Evolutionary conservation across 2,113 vertebrate genomes (phyloP).

Genomic region (Brienomyrus longianalis): DNA sequence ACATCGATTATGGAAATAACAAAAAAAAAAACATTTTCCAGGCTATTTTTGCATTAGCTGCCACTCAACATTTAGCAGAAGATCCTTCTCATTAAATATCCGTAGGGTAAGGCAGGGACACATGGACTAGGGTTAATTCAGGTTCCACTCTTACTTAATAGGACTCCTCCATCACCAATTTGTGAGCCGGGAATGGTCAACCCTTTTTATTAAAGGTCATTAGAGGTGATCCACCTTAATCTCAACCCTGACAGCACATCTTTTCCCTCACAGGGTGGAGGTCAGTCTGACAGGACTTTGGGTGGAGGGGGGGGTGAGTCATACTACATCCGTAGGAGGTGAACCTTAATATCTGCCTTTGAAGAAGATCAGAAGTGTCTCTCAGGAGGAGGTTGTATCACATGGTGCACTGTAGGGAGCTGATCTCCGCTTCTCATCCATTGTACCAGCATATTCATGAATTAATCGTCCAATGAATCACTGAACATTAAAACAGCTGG

Average conservation of each 20-base stretch:
- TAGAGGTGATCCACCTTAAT: neutral
- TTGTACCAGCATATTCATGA: neutral
- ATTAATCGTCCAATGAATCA: neutral
- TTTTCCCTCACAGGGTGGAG: neutral
- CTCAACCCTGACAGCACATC: neutral
- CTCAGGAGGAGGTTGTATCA: neutral
- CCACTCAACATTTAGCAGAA: neutral
- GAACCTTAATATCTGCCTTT: neutral
- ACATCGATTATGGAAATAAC: neutral
- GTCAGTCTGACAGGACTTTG: neutral
- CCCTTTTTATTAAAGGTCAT: neutral
- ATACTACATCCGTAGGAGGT: neutral
- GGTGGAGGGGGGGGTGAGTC: neutral
- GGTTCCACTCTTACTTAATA: neutral
- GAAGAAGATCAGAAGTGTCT: slow-evolving; percentile 8
- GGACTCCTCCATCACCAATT: neutral
- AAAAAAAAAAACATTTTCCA: neutral
- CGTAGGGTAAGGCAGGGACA: neutral
- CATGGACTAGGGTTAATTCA: neutral
- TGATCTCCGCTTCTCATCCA: neutral
- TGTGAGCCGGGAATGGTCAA: neutral
- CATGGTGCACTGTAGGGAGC: neutral
- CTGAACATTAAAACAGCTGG: neutral
- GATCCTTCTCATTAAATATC: neutral
- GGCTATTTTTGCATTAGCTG: neutral